These are phyloP conservation scores for Pangasius macronema DNA, from an alignment of 2,797 vertebrate species.

Conservation along the genomic window DNA sequence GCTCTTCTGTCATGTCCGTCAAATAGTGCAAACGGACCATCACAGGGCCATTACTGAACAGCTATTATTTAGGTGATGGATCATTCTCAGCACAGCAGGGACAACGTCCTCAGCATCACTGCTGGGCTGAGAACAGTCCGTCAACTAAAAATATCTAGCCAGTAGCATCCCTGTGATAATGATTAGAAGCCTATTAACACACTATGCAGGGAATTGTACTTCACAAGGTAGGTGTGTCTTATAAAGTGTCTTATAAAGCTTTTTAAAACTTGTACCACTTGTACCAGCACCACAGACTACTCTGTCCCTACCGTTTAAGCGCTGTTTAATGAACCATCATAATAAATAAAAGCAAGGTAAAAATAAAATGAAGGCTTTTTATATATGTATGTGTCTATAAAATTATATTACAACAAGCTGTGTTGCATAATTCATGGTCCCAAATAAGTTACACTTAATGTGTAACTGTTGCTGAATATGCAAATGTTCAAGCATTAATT, in stretches of 20 bases:
- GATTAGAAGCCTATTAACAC: not conserved
- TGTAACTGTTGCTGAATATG: constrained; percentile 9
- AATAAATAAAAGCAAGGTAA: not conserved
- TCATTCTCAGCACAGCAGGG: not conserved
- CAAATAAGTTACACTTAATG: not conserved
- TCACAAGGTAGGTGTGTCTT: not conserved
- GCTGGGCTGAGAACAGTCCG: not conserved
- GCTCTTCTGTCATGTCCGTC: not conserved
- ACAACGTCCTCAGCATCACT: not conserved
- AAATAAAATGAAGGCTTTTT: not conserved
- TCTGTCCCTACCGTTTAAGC: not conserved
- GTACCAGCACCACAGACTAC: not conserved
- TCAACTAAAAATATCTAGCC: not conserved
- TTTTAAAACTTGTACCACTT: not conserved
- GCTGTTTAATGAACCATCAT: not conserved
- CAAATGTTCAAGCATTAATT: not conserved
- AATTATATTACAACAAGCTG: not conserved
- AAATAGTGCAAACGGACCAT: not conserved
- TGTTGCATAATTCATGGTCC: not conserved
- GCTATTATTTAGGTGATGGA: not conserved
- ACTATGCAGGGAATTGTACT: not conserved
- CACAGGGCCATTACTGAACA: not conserved
- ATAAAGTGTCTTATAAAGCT: not conserved
- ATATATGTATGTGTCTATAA: not conserved
- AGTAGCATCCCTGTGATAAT: not conserved